Evolutionary conservation across 1,140 invertebrate species (phyloP).

Genomic region (Samia ricini): DNA sequence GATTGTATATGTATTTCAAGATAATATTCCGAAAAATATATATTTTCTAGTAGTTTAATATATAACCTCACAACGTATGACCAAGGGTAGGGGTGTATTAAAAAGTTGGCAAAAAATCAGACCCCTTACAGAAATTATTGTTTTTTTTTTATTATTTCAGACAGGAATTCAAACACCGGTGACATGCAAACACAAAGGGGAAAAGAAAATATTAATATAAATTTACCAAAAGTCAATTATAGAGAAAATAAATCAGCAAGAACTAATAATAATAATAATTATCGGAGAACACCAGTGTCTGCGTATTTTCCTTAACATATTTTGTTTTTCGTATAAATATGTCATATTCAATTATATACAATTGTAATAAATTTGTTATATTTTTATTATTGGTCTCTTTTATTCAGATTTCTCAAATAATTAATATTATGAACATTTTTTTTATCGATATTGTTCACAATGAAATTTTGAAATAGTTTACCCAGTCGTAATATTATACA

Average conservation of each 20-base stretch:
- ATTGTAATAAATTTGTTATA: neutral
- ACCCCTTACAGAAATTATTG: neutral
- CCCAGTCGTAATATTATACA: too few species aligned
- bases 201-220: conserved; percentile 58
- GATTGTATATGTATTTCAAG: too few species aligned
- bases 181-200: conserved; percentile 31
- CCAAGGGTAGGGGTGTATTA: too few species aligned
- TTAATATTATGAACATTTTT: too few species aligned
- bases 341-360: neutral
- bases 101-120: too few species aligned
- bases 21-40: too few species aligned
- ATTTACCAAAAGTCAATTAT: conserved; percentile 64
- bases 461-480: too few species aligned
- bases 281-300: conserved; percentile 61
- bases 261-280: conserved; percentile 34
- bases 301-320: conserved; percentile 67
- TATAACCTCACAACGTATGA: neutral
- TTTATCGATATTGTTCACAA: too few species aligned
- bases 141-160: neutral
- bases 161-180: neutral
- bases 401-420: too few species aligned
- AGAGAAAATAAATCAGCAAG: conserved; percentile 61
- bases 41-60: neutral
- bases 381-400: too few species aligned
- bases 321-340: conserved; percentile 8